Evolutionary conservation across 2,888 invertebrate genomes (phyloP).

Genomic region (Hipparchia sbordonii): DNA sequence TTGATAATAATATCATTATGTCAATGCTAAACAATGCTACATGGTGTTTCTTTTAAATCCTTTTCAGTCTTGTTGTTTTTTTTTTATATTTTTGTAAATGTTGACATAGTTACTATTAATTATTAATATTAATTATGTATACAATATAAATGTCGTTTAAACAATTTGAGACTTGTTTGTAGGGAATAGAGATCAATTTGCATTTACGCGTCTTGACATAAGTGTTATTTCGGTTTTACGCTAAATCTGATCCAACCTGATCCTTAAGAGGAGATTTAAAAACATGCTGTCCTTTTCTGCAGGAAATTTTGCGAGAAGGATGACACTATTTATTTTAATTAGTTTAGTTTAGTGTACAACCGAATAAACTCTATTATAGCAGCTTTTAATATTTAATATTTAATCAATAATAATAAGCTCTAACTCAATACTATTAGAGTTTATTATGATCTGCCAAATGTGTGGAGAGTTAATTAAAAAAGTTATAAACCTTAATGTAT

Average conservation of each 20-base stretch:
- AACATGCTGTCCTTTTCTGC: no score
- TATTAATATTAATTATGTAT: neutral
- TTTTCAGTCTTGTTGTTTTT: neutral
- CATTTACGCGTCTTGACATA: slow-evolving; percentile 1
- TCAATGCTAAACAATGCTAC: no score
- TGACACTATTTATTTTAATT: neutral
- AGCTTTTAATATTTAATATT: neutral
- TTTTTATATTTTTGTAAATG: neutral
- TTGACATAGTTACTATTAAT: neutral
- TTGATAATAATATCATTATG: no score
- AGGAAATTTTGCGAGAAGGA: neutral
- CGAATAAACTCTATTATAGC: neutral
- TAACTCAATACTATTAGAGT: neutral
- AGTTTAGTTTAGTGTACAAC: neutral
- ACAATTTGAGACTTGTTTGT: neutral
- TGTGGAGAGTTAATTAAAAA: neutral
- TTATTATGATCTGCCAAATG: neutral
- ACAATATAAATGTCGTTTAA: neutral
- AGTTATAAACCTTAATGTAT: neutral
- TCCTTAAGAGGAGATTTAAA: neutral
- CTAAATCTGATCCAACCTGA: neutral
- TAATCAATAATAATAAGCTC: neutral
- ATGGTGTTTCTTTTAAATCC: no score
- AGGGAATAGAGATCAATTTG: neutral
- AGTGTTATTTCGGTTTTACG: neutral